phyloP scores from a whole-genome alignment of 2,113 vertebrate genomes.

The Melospiza melodia region DNA sequence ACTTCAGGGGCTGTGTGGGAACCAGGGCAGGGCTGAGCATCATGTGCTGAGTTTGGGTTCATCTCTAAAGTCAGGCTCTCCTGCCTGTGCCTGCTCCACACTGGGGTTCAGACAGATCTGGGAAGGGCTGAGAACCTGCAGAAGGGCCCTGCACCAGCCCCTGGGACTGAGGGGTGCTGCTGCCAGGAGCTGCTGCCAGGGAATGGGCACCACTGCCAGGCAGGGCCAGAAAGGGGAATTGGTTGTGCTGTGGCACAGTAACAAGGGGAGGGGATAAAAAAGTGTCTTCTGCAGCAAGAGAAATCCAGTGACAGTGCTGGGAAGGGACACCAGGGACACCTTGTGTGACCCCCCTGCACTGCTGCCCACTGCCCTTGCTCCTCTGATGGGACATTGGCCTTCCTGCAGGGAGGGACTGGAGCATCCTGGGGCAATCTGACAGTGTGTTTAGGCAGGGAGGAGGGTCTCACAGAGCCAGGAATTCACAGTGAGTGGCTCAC shows the following conservation, averaged over 20 bases:
- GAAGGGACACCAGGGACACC: background rate
- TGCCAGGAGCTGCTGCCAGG: background rate
- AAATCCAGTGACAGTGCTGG: background rate
- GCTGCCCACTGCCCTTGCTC: background rate
- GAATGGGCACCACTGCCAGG: background rate
- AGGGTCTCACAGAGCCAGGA: background rate
- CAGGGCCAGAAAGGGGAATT: background rate
- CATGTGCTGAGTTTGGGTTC: rapidly evolving
- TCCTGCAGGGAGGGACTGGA: background rate
- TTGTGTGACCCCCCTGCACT: rapidly evolving
- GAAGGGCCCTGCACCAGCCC: background rate
- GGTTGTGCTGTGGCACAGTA: background rate
- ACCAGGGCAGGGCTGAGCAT: background rate
- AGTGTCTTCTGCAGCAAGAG: background rate
- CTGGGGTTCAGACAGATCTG: background rate
- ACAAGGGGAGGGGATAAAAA: background rate
- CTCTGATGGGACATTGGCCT: rapidly evolving
- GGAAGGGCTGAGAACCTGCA: background rate
- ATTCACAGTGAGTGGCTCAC: background rate
- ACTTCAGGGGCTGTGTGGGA: background rate
- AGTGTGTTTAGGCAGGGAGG: background rate
- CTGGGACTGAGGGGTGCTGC: background rate
- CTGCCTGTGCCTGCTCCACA: background rate
- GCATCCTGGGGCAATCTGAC: background rate
- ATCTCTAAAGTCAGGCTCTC: background rate